Conservation (phyloP, 2,113 vertebrate species). For the Chloropsis cyanopogon region DNA sequence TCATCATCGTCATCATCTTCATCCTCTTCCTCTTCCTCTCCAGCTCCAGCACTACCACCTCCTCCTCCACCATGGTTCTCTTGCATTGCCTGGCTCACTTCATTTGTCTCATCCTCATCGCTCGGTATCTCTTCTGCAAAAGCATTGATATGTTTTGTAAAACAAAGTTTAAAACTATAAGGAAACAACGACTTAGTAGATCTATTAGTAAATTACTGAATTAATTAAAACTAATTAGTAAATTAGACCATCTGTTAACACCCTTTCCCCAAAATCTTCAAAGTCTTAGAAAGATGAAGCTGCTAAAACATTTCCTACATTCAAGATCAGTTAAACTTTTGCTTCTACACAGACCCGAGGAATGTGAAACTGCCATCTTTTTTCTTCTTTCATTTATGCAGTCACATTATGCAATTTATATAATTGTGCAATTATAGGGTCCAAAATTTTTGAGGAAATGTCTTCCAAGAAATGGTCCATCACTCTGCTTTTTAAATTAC, state of each 20-base stretch:
- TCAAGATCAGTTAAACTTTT: not conserved
- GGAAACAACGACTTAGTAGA: not conserved
- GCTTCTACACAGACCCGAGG: not conserved
- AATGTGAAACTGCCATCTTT: not conserved
- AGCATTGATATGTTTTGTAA: not conserved
- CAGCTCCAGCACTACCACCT: constrained; percentile 77
- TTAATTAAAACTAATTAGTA: too few relatives aligned
- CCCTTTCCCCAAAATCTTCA: not conserved
- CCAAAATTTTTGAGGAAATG: not conserved
- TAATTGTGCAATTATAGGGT: not conserved
- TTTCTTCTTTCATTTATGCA: not conserved
- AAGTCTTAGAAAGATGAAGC: not conserved
- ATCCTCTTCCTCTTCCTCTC: constrained; percentile 75
- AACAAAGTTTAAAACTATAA: not conserved
- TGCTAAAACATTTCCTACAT: not conserved
- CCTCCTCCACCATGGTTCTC: constrained; percentile 67
- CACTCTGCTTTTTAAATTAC: not conserved
- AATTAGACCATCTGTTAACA: not conserved
- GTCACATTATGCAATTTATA: not conserved
- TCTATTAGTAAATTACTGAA: too few relatives aligned
- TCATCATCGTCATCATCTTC: constrained; percentile 86
- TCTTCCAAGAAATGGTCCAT: not conserved
- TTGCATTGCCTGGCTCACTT: constrained; percentile 75
- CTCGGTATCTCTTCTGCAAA: constrained; percentile 92
- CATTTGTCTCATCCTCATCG: constrained; percentile 89